Base-by-base conservation (phyloP, 2,888 invertebrate genomes). In the Platycnemis pennipes region DNA sequence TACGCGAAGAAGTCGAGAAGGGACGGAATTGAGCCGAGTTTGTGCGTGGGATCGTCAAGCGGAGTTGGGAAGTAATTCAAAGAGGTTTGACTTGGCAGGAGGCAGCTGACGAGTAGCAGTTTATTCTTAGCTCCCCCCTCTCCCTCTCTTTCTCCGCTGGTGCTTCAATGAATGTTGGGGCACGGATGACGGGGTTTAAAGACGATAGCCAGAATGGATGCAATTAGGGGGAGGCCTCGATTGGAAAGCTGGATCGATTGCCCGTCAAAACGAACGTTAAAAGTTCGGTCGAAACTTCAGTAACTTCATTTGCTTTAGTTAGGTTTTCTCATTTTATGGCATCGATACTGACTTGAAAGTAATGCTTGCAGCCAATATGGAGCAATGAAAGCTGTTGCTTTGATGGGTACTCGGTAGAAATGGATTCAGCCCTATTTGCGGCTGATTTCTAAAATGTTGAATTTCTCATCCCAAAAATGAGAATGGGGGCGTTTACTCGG, bases 101-200 rank as follows among this genome's bases (percentile, higher is more conserved):
- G 77, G 77, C 37, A 37, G 77, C 77, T 77, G 77, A 77, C 37
- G 77, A 77, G 77, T 77, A 77, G 77, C 77, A 77, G 77, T 77
- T 77, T 77, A 77, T 77, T 77, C 37, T 77, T 77, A 26, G 77
- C 77, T 37, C 77, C 3, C 8, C 77, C 3, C 8, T 63, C 63
- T 26, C 63, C 5, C 63, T 26, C 26, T 19, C 22, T 19, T 1
- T 63, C 63, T 4, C 63, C 26, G n/a, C 63, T 63, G 77, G 77
- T 13, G 31, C 37, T 77, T 77, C 77, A 77, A 77, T 77, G 77
- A 37, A 31, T 77, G 77, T 77, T 37, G 37, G 8, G 1, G 77
- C 31, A 37, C 1, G 37, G 37, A 31, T 77, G 77, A 13, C 11
- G 8, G 77, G 11, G 37, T 37, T 37, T 77, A 77, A 77, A 37